Conservation (phyloP, 2,113 vertebrate species). For the Struthidea cinerea region DNA sequence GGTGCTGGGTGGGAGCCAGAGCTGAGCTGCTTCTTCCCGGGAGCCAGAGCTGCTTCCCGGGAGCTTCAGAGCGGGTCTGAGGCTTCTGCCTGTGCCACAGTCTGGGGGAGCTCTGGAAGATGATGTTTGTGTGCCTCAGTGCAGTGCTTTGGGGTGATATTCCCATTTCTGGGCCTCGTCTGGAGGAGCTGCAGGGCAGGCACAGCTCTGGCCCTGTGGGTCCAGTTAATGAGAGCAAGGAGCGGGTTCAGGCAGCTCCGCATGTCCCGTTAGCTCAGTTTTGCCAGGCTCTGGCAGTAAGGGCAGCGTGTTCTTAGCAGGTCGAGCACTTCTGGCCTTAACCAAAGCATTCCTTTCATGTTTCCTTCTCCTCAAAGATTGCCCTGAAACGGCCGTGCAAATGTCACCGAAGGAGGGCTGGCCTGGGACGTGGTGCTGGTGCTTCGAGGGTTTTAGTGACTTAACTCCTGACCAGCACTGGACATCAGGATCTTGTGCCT, state of each 20-base stretch:
- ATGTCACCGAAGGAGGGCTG: accelerated
- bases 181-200: background rate
- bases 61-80: background rate
- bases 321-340: background rate
- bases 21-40: background rate
- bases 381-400: background rate
- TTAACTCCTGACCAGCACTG: background rate
- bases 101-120: background rate
- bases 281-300: background rate
- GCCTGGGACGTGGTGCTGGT: accelerated
- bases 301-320: background rate
- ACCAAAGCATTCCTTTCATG: background rate
- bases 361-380: background rate
- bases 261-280: accelerated
- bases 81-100: accelerated
- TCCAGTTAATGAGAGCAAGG: background rate
- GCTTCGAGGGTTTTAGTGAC: background rate
- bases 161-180: background rate
- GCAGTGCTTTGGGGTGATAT: background rate
- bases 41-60: background rate
- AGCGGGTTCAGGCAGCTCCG: background rate
- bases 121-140: background rate
- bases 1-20: background rate
- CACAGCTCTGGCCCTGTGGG: background rate
- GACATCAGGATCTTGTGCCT: background rate